These are phyloP conservation scores for Gopherus flavomarginatus DNA, from an alignment of 2,113 vertebrate genomes.

Conservation along the genomic window DNA sequence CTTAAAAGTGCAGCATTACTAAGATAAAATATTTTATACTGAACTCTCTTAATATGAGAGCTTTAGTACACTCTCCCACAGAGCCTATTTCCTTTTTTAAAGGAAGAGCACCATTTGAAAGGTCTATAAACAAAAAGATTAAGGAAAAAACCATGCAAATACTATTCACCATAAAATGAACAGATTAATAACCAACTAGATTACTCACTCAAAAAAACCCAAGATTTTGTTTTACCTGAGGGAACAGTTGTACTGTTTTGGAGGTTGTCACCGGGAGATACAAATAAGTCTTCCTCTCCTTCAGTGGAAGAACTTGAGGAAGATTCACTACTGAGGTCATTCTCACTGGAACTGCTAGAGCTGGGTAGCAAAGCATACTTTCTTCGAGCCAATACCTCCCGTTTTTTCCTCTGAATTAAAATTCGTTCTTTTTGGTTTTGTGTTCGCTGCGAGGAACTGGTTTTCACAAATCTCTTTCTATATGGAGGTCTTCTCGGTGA, in stretches of 20 bases:
- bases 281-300: constrained; percentile 94
- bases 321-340: constrained; percentile 91
- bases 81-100: not conserved
- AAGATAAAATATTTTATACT: not conserved
- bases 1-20: not conserved
- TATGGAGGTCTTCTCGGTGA: constrained; percentile 85
- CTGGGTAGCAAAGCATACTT: constrained; percentile 94
- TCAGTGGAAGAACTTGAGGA: constrained; percentile 94
- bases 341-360: constrained; percentile 96
- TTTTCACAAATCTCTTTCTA: constrained; percentile 93
- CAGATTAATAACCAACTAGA: not conserved
- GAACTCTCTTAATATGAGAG: not conserved
- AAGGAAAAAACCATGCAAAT: not conserved
- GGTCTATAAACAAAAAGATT: not conserved
- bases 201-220: not conserved
- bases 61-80: not conserved
- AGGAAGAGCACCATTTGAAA: not conserved
- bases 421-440: constrained; percentile 96
- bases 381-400: constrained; percentile 91
- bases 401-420: constrained; percentile 94
- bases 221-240: constrained; percentile 84
- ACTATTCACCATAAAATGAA: not conserved
- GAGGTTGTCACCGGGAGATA: constrained; percentile 90
- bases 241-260: constrained; percentile 88
- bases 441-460: constrained; percentile 88